Evolutionary conservation across 1,140 invertebrate species (phyloP), one percentile per base, ranked within the genome.

Genomic region (Muscidifurax raptorellus): DNA sequence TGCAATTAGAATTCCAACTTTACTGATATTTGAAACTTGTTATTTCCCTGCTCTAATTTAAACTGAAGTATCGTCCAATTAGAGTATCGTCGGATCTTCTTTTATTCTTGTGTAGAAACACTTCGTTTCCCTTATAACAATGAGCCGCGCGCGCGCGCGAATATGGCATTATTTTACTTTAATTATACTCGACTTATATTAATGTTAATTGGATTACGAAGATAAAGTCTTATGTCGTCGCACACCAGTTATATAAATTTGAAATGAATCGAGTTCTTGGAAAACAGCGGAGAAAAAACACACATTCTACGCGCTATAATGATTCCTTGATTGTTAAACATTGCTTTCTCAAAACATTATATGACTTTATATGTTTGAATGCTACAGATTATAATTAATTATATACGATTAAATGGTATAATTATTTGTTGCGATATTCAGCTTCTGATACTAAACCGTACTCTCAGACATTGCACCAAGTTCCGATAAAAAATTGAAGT

Each of bases 1-100:
- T 75, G 90, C 90, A 92, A 92, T 92, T 92, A 92, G 92, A 92
- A 90, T 91, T 90, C 90, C 90, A 10, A 90, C 90, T 86, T 90
- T 89, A 88, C 89, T 90, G 88, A 92, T n/a, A n/a, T 91, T 92
- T 86, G 88, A 90, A 90, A 92, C 89, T 92, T 92, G 84, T 91
- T 91, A 88, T 91, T 91, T 91, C 89, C 88, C 90, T 90, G 86
- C 81, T 82, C 81, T 88, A 87, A 87, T 86, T 80, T 36, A 83
- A 86, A 59, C 22, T 22, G 18, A 1, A 47, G 10, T 13, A 18
- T 22, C 83, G 87, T 89, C 90, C 91, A 92, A 92, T 92, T 91
- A 91, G 90, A 88, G 75, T 80, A 69, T 85, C 84, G 75, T 15
- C 84, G 78, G 28, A 0, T 64, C n/a, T n/a, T 36, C 44, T 30